These are phyloP conservation scores for Melieria picta DNA, from an alignment of 2,888 invertebrate genomes.

Conservation along the genomic window DNA sequence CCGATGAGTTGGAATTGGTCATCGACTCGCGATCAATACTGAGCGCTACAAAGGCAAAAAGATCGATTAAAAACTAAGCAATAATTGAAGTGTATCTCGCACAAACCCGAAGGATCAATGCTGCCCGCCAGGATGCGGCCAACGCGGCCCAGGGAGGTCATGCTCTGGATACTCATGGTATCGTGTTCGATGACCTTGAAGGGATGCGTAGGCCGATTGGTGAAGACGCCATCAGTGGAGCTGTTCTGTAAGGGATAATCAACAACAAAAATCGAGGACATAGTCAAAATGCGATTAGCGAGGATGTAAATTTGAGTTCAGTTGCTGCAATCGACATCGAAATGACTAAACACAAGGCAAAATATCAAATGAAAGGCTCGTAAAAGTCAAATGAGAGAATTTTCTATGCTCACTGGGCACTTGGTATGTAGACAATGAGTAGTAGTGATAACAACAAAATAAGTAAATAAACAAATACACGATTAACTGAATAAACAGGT, in stretches of 20 bases:
- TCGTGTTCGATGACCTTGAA: slow-evolving; percentile 90
- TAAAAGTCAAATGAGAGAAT: slow-evolving; percentile 4
- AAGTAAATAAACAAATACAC: neutral
- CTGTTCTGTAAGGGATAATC: slow-evolving; percentile 60
- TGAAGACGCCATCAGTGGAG: slow-evolving; percentile 81
- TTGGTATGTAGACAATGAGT: neutral
- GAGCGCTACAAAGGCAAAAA: slow-evolving; percentile 50
- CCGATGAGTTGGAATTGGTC: slow-evolving; percentile 52
- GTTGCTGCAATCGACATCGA: neutral
- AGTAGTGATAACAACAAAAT: neutral
- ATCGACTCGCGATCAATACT: slow-evolving; percentile 64
- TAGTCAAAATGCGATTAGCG: neutral
- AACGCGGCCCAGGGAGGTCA: slow-evolving; percentile 86
- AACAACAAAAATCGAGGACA: slow-evolving; percentile 22
- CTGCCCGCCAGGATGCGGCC: slow-evolving; percentile 81
- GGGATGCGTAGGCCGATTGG: slow-evolving; percentile 77
- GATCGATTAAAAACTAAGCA: neutral
- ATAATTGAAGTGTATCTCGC: neutral
- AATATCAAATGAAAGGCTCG: slow-evolving; percentile 20
- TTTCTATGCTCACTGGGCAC: neutral
- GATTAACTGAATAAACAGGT: neutral
- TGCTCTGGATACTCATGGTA: slow-evolving; percentile 86
- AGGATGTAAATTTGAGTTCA: too few relatives aligned
- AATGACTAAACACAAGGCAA: neutral
- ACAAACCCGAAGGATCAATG: slow-evolving; percentile 71